These are phyloP conservation scores for Athene cunicularia DNA, from an alignment of 2,113 vertebrate species.

Conservation along the genomic window DNA sequence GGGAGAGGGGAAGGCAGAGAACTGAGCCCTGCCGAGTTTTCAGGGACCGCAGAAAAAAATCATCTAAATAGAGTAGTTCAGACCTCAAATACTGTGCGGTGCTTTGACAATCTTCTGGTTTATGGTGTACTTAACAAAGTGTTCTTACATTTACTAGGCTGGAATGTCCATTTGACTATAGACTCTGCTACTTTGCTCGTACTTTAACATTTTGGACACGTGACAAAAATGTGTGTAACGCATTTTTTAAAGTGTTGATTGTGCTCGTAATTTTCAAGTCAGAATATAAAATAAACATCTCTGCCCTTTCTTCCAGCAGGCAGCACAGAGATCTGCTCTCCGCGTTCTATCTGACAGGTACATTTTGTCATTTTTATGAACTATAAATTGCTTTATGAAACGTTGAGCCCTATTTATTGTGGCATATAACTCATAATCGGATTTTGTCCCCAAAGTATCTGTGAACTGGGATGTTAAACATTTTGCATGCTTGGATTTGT, in stretches of 20 bases:
- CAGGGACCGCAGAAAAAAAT: not conserved
- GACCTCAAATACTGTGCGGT: slow-evolving; percentile 3
- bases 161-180: slow-evolving; percentile 52
- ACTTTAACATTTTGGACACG: slow-evolving; percentile 69
- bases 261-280: slow-evolving; percentile 78
- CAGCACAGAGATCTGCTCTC: slow-evolving; percentile 82
- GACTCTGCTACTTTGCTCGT: slow-evolving; percentile 27
- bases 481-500: slow-evolving; percentile 82
- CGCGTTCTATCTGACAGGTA: slow-evolving; percentile 83
- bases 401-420: slow-evolving; percentile 83
- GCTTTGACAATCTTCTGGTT: slow-evolving; percentile 30
- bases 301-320: slow-evolving; percentile 84
- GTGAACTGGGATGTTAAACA: slow-evolving; percentile 80
- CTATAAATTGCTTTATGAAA: slow-evolving; percentile 86
- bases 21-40: not conserved
- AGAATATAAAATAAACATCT: slow-evolving; percentile 84
- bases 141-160: slow-evolving; percentile 17
- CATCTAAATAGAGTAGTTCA: not conserved
- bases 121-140: not conserved
- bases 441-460: slow-evolving; percentile 81
- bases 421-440: slow-evolving; percentile 82
- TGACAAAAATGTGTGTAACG: slow-evolving; percentile 70
- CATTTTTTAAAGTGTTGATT: slow-evolving; percentile 73
- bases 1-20: slow-evolving; percentile 18
- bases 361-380: slow-evolving; percentile 87